phyloP scores from a whole-genome alignment of 2,797 vertebrate genomes.

The Streptopelia turtur region DNA sequence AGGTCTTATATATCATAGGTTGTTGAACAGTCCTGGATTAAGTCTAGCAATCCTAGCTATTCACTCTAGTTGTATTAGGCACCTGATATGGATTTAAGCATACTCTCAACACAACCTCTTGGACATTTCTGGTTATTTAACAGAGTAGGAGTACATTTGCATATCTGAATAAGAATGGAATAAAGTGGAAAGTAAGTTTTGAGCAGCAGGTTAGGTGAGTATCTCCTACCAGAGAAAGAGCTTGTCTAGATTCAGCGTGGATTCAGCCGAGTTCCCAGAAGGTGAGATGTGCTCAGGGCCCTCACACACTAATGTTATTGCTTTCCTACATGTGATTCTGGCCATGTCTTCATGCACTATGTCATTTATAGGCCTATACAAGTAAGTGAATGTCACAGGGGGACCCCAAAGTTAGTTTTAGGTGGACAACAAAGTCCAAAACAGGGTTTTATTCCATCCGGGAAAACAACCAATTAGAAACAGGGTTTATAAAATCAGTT shows the following conservation, averaged over 20 bases:
- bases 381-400: background rate
- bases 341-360: background rate
- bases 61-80: background rate
- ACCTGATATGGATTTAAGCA: background rate
- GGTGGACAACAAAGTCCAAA: too few relatives aligned
- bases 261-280: background rate
- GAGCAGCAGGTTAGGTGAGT: background rate
- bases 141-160: background rate
- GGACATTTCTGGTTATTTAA: background rate
- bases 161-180: background rate
- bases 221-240: background rate
- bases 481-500: too few relatives aligned
- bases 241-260: background rate
- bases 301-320: background rate
- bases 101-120: background rate
- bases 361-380: background rate
- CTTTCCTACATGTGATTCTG: background rate
- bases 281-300: background rate
- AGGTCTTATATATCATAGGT: background rate
- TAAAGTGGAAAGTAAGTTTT: background rate
- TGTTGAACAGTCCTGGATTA: background rate
- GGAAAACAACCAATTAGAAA: too few relatives aligned
- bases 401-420: too few relatives aligned
- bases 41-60: background rate
- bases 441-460: too few relatives aligned